Percentiles rank a stretch among this genome's conserved stretches.
phyloP scores from a whole-genome alignment of 2,888 invertebrate genomes.

The Ophioninae sp. region DNA sequence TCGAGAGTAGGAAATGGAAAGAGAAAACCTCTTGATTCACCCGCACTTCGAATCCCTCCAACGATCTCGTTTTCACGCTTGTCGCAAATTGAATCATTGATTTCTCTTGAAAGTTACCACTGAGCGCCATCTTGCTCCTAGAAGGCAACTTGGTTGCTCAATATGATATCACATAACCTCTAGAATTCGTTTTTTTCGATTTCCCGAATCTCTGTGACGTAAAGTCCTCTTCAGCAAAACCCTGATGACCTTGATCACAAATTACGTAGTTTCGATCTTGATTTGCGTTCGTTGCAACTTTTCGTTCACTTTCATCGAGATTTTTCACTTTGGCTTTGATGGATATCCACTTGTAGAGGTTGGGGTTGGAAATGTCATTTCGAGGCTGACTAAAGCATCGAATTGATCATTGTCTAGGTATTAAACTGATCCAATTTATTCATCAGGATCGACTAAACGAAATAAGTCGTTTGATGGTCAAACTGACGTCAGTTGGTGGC shows the following conservation, averaged over 20 bases:
- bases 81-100: background rate
- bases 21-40: background rate
- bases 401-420: background rate
- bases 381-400: background rate
- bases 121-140: background rate
- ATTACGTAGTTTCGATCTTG: background rate
- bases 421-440: background rate
- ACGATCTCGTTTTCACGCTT: background rate
- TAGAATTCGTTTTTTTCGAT: background rate
- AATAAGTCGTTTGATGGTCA: background rate
- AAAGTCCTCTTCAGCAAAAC: background rate
- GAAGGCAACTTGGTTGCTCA: background rate
- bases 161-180: background rate
- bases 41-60: too few relatives aligned
- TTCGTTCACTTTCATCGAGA: background rate
- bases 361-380: background rate
- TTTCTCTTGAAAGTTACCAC: background rate
- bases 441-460: background rate
- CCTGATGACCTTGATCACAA: background rate
- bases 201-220: background rate
- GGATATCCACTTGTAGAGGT: background rate
- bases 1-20: background rate
- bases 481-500: background rate
- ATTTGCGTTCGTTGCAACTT: background rate
- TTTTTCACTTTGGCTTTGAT: background rate